phyloP scores from a whole-genome alignment of 1,140 invertebrate species.

The Trissolcus basalis region DNA sequence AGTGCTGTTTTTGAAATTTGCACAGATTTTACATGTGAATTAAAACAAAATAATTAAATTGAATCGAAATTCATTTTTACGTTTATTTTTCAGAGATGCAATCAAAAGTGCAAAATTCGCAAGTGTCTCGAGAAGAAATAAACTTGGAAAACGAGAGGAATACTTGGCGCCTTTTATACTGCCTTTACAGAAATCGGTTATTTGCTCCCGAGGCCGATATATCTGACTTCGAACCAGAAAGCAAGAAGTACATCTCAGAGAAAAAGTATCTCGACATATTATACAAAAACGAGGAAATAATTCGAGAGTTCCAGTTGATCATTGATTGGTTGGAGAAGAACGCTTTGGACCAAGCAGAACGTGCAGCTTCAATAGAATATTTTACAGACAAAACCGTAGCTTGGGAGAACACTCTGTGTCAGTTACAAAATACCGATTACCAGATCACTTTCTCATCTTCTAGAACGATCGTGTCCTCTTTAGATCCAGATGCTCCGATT shows the following conservation, averaged over 20 bases:
- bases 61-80: neutral
- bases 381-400: conserved; percentile 86
- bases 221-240: conserved; percentile 73
- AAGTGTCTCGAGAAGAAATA: conserved; percentile 68
- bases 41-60: neutral
- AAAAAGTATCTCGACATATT: conserved; percentile 80
- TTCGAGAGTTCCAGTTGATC: conserved; percentile 88
- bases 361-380: conserved; percentile 80
- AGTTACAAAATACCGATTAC: conserved; percentile 79
- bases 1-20: too few relatives aligned
- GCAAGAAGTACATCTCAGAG: conserved; percentile 74
- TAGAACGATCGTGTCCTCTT: conserved; percentile 81
- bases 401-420: conserved; percentile 94
- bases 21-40: neutral
- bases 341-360: conserved; percentile 82
- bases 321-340: conserved; percentile 95
- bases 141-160: conserved; percentile 86
- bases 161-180: conserved; percentile 89
- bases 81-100: conserved; percentile 74
- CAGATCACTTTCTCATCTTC: conserved; percentile 78
- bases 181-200: conserved; percentile 87
- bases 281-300: conserved; percentile 80
- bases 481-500: conserved; percentile 95
- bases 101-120: conserved; percentile 77
- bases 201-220: conserved; percentile 59